A percentile compares a stretch with the other conserved stretches of the same genome.
These are phyloP conservation scores for Agrypnia vestita DNA, from an alignment of 1,140 invertebrate genomes.

Conservation along the genomic window DNA sequence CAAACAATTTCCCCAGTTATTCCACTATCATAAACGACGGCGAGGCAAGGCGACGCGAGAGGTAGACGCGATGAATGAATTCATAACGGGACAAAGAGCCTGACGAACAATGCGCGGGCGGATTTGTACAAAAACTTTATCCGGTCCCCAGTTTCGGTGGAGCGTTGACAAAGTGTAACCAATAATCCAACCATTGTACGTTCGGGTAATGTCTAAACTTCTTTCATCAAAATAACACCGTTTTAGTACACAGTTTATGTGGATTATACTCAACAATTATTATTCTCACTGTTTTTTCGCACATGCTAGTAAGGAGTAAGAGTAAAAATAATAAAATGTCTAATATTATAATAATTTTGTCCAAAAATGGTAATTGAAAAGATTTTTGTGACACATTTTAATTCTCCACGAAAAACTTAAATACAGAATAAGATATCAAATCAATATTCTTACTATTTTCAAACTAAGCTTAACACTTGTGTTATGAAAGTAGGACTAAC, in stretches of 20 bases:
- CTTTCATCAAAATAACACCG: slow-evolving; percentile 27
- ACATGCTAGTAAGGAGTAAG: too few relatives aligned
- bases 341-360: too few relatives aligned
- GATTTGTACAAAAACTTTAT: slow-evolving; percentile 40
- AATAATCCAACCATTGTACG: slow-evolving; percentile 29
- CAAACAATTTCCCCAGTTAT: slow-evolving; percentile 6
- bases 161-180: slow-evolving; percentile 31
- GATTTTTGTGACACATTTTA: too few relatives aligned
- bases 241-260: background rate
- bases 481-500: too few relatives aligned
- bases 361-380: too few relatives aligned
- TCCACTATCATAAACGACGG: slow-evolving; percentile 3
- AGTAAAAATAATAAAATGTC: too few relatives aligned
- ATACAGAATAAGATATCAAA: too few relatives aligned
- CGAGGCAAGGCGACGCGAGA: background rate
- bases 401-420: too few relatives aligned
- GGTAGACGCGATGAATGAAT: slow-evolving; percentile 24
- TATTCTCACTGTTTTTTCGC: too few relatives aligned
- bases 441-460: too few relatives aligned
- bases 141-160: slow-evolving; percentile 21
- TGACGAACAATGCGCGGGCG: slow-evolving; percentile 24
- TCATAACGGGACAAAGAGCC: slow-evolving; percentile 27
- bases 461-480: too few relatives aligned
- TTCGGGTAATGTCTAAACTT: slow-evolving; percentile 10
- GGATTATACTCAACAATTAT: too few relatives aligned